Percentiles rank a stretch among this genome's conserved stretches.
Evolutionary conservation across 2,113 vertebrate species (phyloP).

Genomic region (Patagioenas fasciata): DNA sequence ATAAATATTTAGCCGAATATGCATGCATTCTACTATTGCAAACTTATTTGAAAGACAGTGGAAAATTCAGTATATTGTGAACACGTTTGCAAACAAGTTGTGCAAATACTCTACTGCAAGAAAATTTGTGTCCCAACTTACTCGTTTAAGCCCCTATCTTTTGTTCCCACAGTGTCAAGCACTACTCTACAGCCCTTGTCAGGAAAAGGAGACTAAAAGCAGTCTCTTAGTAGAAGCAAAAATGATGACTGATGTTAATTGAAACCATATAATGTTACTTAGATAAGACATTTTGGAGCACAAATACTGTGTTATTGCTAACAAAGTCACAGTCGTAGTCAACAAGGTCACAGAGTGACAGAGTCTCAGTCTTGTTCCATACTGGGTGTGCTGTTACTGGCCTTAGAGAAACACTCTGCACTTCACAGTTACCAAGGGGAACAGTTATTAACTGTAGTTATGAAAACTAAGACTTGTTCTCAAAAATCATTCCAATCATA

Average conservation of each 20-base stretch:
- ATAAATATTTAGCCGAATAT: not conserved
- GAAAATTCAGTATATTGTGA: not conserved
- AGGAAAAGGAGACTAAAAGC: not conserved
- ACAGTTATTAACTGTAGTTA: not conserved
- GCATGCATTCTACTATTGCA: not conserved
- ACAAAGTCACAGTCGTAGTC: not conserved
- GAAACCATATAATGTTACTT: conserved; percentile 9
- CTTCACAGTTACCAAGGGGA: not conserved
- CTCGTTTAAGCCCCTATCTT: not conserved
- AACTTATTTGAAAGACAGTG: not conserved
- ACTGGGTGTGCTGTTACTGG: not conserved
- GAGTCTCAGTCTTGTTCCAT: not conserved
- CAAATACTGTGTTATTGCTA: not conserved
- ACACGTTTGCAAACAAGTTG: not conserved
- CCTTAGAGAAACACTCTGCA: not conserved
- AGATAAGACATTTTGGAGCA: conserved; percentile 25
- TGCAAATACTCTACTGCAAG: not conserved
- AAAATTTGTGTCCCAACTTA: not conserved
- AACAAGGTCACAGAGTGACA: not conserved
- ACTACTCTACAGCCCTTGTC: not conserved
- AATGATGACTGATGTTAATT: conserved; percentile 20
- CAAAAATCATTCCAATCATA: not conserved
- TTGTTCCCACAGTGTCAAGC: not conserved
- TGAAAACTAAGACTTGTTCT: not conserved
- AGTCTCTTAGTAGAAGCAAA: not conserved